phyloP scores from a whole-genome alignment of 1,140 invertebrate genomes.

The Aphaenogaster ashmeadi region DNA sequence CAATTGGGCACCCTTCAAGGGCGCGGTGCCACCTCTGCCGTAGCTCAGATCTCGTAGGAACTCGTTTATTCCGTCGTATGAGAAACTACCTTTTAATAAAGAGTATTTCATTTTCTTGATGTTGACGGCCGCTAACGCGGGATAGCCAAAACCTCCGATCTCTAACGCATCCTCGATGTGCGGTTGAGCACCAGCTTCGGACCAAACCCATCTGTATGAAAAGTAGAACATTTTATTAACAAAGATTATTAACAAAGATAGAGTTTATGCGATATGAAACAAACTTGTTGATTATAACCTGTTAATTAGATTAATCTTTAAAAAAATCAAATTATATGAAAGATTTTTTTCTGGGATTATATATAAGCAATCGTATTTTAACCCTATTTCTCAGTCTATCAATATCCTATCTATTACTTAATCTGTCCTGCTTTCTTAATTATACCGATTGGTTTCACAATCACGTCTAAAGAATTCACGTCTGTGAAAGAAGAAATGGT shows the following conservation, averaged over 20 bases:
- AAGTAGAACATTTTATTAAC: neutral
- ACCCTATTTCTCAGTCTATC: neutral
- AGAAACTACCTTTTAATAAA: conserved; percentile 97
- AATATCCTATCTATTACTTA: conserved; percentile 4
- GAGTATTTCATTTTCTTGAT: conserved; percentile 99
- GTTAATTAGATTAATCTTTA: neutral
- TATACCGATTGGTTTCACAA: conserved; percentile 10
- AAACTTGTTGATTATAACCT: conserved; percentile 12
- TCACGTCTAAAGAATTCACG: neutral
- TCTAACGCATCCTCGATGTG: conserved; percentile 96
- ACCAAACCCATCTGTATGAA: conserved; percentile 95
- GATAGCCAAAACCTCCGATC: conserved; percentile 97
- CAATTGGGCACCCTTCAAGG: conserved; percentile 94
- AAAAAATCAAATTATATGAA: neutral
- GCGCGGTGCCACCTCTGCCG: conserved; percentile 96
- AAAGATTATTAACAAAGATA: too few species aligned
- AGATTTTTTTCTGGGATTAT: neutral
- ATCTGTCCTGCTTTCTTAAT: neutral
- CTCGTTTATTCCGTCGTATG: conserved; percentile 97
- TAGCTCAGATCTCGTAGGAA: conserved; percentile 98
- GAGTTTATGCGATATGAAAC: conserved; percentile 35
- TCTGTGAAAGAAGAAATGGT: neutral
- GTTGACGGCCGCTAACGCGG: conserved; percentile 98
- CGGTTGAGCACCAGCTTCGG: conserved; percentile 95
- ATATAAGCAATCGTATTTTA: neutral